A percentile compares a stretch with the other conserved stretches of the same genome.
These are phyloP conservation scores for Upupa epops DNA, from an alignment of 2,113 vertebrate genomes.

Conservation along the genomic window DNA sequence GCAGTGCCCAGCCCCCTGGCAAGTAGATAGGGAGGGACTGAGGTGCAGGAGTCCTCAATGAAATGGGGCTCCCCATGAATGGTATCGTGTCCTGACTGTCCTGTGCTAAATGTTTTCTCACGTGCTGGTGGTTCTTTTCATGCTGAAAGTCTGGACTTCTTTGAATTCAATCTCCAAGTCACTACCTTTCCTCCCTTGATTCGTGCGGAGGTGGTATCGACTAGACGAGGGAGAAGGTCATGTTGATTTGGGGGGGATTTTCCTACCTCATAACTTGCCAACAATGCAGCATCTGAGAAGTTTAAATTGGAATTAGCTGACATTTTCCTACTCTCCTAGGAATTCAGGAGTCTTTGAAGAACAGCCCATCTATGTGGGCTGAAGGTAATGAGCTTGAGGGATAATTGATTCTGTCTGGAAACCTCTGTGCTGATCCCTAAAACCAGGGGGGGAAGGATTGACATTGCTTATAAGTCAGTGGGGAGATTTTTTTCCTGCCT, in stretches of 20 bases:
- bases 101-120: background rate
- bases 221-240: background rate
- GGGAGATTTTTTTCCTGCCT: background rate
- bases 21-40: background rate
- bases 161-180: background rate
- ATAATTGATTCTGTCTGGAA: conserved; percentile 39
- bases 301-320: conserved; percentile 50
- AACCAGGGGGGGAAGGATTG: background rate
- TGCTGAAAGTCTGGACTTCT: background rate
- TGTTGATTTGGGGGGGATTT: background rate
- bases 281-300: background rate
- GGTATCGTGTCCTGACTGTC: background rate
- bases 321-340: conserved; percentile 9
- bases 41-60: fast-evolving
- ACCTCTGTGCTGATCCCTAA: conserved; percentile 13
- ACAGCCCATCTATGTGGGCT: background rate
- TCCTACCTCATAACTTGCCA: background rate
- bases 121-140: background rate
- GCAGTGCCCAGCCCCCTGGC: background rate
- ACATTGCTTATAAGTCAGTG: background rate
- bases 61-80: background rate
- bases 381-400: background rate
- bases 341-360: conserved; percentile 28
- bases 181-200: background rate
- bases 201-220: background rate